Evolutionary conservation across 2,113 vertebrate genomes (phyloP).

Genomic region (Ailuropoda melanoleuca): DNA sequence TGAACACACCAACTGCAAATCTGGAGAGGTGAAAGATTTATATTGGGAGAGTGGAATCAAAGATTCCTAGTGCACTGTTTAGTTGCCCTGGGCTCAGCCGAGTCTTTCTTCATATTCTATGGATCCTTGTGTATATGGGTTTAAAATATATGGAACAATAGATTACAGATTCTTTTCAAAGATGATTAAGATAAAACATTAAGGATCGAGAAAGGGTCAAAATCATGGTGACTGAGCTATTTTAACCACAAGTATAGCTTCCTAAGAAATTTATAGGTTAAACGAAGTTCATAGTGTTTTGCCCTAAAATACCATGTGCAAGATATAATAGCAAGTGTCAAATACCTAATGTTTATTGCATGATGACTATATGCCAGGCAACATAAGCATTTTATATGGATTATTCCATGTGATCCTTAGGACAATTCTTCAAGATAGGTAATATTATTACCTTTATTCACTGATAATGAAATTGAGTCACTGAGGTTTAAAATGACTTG

Average conservation of each 20-base stretch:
- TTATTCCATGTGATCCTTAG: background rate
- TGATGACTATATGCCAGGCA: background rate
- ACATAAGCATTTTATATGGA: background rate
- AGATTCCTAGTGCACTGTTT: background rate
- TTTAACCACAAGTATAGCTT: background rate
- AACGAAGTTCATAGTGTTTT: background rate
- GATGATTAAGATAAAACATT: background rate
- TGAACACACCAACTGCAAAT: background rate
- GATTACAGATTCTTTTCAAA: background rate
- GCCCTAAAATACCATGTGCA: background rate
- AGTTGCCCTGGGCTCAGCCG: background rate
- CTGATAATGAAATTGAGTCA: background rate
- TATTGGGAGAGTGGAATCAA: background rate
- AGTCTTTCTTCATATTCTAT: slow-evolving; percentile 15
- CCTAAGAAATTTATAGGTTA: background rate
- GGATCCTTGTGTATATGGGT: background rate
- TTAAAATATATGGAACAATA: background rate
- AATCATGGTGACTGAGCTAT: background rate
- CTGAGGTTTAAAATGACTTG: background rate
- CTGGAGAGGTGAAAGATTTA: background rate
- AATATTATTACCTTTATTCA: background rate
- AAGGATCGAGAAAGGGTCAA: background rate
- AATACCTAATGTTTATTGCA: background rate
- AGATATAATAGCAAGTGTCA: background rate
- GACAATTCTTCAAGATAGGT: background rate